Base-by-base conservation (phyloP, 2,888 invertebrate genomes). In the Pinctada fucata region DNA sequence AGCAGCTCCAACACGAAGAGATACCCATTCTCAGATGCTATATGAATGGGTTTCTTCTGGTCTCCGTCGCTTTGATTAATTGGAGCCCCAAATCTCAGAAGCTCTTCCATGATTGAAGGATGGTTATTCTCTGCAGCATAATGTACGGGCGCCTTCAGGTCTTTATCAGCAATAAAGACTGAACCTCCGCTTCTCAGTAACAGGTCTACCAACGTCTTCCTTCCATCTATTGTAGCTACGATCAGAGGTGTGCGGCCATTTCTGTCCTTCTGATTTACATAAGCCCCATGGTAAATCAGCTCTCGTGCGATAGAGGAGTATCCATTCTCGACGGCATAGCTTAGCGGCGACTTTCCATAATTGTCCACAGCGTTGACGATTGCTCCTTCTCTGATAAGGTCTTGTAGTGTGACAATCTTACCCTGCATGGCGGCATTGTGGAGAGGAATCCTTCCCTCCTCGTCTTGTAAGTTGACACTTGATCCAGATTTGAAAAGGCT, bases 61-160 rank as follows among this genome's bases (percentile, higher is more conserved):
- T 72, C 63, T 3, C 77, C 80, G 58, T 80, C 80, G 58, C 80
- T 80, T 16, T 78, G 75, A 47, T 80, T 80, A 2, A 80, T 66
- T 2, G 80, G 80, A 6, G 80, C 80, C 2, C 78, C 78, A 52
- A 63, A 71, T 16, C 63, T 75, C 3, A 80, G 6, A 8, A 80
- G 71, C n/a, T 50, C 49, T 5, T 75, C 72, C 4, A 72, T 68
- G 10, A 77, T 68, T 45, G 70, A 66, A 8, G 74, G 68, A 31
- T 68, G 71, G 52, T 80, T 78, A 48, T 78, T 77, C 50, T 80
- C 80, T 6, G 74, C 77, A 2, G 80, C 75, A 69, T 80, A 80
- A 47, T 75, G 77, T 13, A 80, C 16, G 8, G 80, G 74, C 5
- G 64, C 72, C 69, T 77, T 80, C 68, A 77, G 68, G n/a, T 71